A percentile compares a stretch with the other conserved stretches of the same genome.
Evolutionary conservation across 2,113 vertebrate species (phyloP).

Genomic region (Salvelinus alpinus): DNA sequence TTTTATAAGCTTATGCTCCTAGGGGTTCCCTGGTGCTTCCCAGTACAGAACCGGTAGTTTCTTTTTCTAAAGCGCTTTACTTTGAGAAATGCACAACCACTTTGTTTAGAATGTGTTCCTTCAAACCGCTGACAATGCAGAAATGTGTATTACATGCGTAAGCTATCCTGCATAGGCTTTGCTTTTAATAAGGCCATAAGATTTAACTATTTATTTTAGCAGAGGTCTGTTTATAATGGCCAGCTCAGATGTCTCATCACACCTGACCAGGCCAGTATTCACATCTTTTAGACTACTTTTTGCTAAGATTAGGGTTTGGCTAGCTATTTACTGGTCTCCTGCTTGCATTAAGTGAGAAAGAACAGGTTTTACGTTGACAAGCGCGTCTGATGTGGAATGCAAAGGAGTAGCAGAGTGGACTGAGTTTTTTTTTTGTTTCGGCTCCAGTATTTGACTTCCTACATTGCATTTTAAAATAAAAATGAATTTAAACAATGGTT

Average conservation of each 20-base stretch:
- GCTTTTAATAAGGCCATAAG: conserved; percentile 40
- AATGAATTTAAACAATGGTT: conserved; percentile 45
- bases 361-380: conserved; percentile 18
- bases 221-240: conserved; percentile 33
- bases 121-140: conserved; percentile 33
- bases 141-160: conserved; percentile 25
- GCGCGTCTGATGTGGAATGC: conserved; percentile 5
- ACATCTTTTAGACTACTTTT: conserved; percentile 23
- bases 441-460: conserved; percentile 54
- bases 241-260: conserved; percentile 20
- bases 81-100: conserved; percentile 61
- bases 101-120: conserved; percentile 49
- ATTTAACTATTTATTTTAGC: conserved; percentile 70
- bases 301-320: conserved; percentile 25
- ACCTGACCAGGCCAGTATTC: conserved; percentile 36
- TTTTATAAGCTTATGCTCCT: conserved; percentile 41
- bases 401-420: conserved; percentile 1
- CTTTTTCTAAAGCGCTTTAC: conserved; percentile 62
- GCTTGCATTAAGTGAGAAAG: conserved; percentile 28
- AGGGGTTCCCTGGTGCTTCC: conserved; percentile 59
- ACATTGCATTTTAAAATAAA: conserved; percentile 73
- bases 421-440: conserved; percentile 17
- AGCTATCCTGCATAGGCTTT: conserved; percentile 42
- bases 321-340: conserved; percentile 18
- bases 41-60: conserved; percentile 39